Percentiles rank a stretch among this genome's conserved stretches.
phyloP scores from a whole-genome alignment of 2,888 invertebrate genomes.

The Clistopyga incitator region DNA sequence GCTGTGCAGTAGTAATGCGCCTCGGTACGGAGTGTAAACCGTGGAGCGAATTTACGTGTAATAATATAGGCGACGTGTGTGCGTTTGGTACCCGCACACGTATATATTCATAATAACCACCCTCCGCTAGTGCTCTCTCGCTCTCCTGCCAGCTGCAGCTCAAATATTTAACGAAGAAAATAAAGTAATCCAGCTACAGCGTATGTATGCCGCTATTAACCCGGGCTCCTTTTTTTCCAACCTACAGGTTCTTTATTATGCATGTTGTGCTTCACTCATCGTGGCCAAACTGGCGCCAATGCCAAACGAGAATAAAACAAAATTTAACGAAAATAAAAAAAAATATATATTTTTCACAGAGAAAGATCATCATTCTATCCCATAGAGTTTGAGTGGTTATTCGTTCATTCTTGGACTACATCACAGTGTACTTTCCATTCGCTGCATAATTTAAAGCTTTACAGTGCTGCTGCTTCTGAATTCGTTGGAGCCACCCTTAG shows the following conservation, averaged over 20 bases:
- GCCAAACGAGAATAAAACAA: neutral
- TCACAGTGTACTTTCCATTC: slow-evolving; percentile 8
- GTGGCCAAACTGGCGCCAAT: slow-evolving; percentile 24
- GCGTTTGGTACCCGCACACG: slow-evolving; percentile 13
- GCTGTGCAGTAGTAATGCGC: neutral
- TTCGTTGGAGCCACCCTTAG: slow-evolving; percentile 5
- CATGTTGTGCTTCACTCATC: slow-evolving; percentile 21
- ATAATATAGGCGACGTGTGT: slow-evolving; percentile 55
- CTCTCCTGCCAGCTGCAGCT: slow-evolving; percentile 28
- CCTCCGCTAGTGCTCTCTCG: neutral
- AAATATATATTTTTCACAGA: neutral
- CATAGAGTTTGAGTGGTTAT: slow-evolving; percentile 20
- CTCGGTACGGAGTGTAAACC: slow-evolving; percentile 32
- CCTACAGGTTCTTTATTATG: slow-evolving; percentile 17
- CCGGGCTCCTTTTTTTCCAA: slow-evolving; percentile 1
- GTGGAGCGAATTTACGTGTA: slow-evolving; percentile 58
- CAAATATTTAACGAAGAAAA: slow-evolving; percentile 68
- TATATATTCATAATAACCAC: slow-evolving; percentile 43
- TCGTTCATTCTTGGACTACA: slow-evolving; percentile 29
- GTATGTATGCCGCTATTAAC: slow-evolving; percentile 54
- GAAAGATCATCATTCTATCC: slow-evolving; percentile 14
- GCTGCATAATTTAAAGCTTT: slow-evolving; percentile 8
- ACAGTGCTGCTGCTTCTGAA: slow-evolving; percentile 5
- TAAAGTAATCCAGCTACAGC: slow-evolving; percentile 60
- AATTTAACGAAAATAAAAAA: too few relatives aligned